Percentiles rank a stretch among this genome's conserved stretches.
Evolutionary conservation across 2,113 vertebrate genomes (phyloP).

Genomic region (Neolamprologus brichardi): DNA sequence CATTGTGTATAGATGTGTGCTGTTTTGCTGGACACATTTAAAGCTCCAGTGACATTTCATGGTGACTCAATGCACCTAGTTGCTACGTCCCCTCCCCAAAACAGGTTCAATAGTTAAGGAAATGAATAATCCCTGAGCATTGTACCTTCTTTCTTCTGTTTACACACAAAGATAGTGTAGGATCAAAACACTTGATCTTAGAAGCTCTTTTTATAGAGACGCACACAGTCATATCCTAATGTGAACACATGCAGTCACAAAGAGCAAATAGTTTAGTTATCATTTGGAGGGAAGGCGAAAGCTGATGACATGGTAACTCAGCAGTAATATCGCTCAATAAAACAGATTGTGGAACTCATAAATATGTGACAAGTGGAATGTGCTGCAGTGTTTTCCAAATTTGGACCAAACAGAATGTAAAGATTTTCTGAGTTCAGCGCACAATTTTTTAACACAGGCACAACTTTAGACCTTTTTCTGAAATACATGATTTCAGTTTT

Average conservation of each 20-base stretch:
- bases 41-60: neutral
- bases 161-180: neutral
- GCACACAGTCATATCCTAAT: neutral
- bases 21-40: neutral
- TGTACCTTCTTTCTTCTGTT: neutral
- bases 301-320: neutral
- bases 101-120: neutral
- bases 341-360: neutral
- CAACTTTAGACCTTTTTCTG: neutral
- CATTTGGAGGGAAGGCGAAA: neutral
- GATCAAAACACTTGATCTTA: neutral
- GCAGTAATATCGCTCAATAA: neutral
- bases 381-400: neutral
- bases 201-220: neutral
- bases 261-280: neutral
- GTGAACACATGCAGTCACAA: neutral
- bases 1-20: neutral
- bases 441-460: neutral
- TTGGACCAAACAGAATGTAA: neutral
- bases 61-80: neutral
- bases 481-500: neutral
- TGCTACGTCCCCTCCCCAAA: neutral
- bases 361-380: neutral
- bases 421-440: neutral
- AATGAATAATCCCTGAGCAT: neutral